These are phyloP conservation scores for Drosophila atripex DNA, from an alignment of 2,888 invertebrate genomes.

Conservation along the genomic window DNA sequence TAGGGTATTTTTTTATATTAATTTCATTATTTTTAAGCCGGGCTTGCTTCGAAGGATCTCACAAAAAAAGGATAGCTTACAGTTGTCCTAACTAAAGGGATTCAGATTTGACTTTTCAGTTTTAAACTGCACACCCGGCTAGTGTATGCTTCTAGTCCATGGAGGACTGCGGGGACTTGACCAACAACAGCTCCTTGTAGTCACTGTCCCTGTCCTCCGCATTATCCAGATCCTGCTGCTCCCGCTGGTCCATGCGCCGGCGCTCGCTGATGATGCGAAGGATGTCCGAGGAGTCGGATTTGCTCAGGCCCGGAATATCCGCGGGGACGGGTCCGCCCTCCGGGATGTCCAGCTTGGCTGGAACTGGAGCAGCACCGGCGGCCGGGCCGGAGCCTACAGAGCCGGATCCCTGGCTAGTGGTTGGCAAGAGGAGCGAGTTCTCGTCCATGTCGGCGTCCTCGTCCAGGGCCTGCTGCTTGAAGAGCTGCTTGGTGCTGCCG, in stretches of 20 bases:
- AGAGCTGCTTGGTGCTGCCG: constrained; percentile 86
- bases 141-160: constrained; percentile 65
- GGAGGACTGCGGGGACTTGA: constrained; percentile 82
- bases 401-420: constrained; percentile 8
- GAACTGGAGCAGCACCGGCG: background rate
- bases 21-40: background rate
- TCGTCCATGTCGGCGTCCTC: constrained; percentile 85
- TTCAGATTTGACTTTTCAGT: background rate
- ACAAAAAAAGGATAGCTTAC: background rate
- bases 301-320: constrained; percentile 57
- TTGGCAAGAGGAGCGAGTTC: constrained; percentile 84
- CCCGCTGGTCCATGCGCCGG: constrained; percentile 82
- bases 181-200: constrained; percentile 82
- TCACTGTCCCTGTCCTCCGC: constrained; percentile 83
- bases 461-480: constrained; percentile 86
- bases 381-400: background rate
- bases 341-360: constrained; percentile 10
- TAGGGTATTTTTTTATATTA: constrained; percentile 47
- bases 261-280: constrained; percentile 84
- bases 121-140: background rate
- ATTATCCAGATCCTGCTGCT: constrained; percentile 77
- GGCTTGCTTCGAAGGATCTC: background rate
- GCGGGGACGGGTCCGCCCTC: constrained; percentile 8
- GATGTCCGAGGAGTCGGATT: constrained; percentile 83
- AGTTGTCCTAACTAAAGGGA: background rate